Percentiles rank a stretch among this genome's conserved stretches.
These are phyloP conservation scores for Zeuzera pyrina DNA, from an alignment of 2,888 invertebrate genomes.

Conservation along the genomic window DNA sequence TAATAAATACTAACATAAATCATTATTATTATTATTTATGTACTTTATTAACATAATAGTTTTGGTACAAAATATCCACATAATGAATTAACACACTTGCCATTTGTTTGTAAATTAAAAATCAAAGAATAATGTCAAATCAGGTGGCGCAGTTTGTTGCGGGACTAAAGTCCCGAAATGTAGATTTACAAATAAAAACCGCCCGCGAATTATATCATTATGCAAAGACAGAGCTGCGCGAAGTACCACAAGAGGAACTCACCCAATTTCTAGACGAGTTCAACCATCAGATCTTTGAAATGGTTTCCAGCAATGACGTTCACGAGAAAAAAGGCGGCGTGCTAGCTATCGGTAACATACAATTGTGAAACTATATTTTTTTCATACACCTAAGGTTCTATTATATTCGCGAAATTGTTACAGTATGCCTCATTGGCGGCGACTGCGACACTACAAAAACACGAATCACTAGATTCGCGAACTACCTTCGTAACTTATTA, in stretches of 20 bases:
- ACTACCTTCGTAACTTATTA: slow-evolving; percentile 90
- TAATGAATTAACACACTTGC: slow-evolving; percentile 5
- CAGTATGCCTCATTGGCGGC: slow-evolving; percentile 93
- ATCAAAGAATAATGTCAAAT: slow-evolving; percentile 63
- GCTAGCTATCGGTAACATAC: slow-evolving; percentile 84
- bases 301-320: slow-evolving; percentile 94
- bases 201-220: slow-evolving; percentile 92
- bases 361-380: background rate
- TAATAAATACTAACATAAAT: no score
- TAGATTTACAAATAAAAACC: slow-evolving; percentile 87
- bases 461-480: slow-evolving; percentile 92
- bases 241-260: slow-evolving; percentile 92
- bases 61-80: slow-evolving; percentile 3
- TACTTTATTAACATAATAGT: background rate
- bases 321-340: slow-evolving; percentile 97
- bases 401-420: background rate
- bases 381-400: background rate
- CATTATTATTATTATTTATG: slow-evolving; percentile 1
- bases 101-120: no score
- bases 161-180: slow-evolving; percentile 90
- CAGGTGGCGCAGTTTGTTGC: slow-evolving; percentile 85
- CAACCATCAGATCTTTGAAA: slow-evolving; percentile 95
- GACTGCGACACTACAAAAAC: slow-evolving; percentile 94
- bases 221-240: slow-evolving; percentile 91
- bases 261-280: slow-evolving; percentile 94